A percentile compares a stretch with the other conserved stretches of the same genome.
These are phyloP conservation scores for Calliopum simillimum DNA, from an alignment of 2,888 invertebrate genomes.

Conservation along the genomic window DNA sequence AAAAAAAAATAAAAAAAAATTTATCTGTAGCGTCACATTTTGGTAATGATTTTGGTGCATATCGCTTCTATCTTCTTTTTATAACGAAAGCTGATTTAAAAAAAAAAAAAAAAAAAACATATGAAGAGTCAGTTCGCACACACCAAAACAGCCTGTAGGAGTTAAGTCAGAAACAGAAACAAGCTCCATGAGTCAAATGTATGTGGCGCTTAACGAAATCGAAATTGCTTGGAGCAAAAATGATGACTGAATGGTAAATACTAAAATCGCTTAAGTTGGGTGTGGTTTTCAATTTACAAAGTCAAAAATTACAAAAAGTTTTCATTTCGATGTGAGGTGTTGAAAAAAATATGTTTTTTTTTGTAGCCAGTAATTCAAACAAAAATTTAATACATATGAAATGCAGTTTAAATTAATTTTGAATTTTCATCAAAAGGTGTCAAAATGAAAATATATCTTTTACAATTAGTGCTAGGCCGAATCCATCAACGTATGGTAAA, in stretches of 20 bases:
- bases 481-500: no score
- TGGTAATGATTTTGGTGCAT: slow-evolving; percentile 30
- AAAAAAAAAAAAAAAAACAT: slow-evolving; percentile 7
- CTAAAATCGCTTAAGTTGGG: background rate
- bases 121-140: slow-evolving; percentile 5
- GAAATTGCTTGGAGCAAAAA: slow-evolving; percentile 1
- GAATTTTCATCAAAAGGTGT: no score
- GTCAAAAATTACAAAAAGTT: background rate
- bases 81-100: slow-evolving; percentile 9
- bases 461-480: no score
- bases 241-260: no score
- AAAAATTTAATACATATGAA: no score
- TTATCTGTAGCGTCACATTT: slow-evolving; percentile 27
- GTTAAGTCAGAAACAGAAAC: background rate
- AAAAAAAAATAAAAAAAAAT: background rate
- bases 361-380: no score
- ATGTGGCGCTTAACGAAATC: slow-evolving; percentile 27
- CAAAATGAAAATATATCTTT: no score
- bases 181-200: background rate
- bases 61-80: slow-evolving; percentile 6
- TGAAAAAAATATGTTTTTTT: background rate
- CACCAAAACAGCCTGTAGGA: slow-evolving; percentile 3
- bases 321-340: slow-evolving; percentile 12
- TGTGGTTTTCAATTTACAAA: slow-evolving; percentile 25
- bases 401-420: no score